These are phyloP conservation scores for Leptobrachium leishanense DNA, from an alignment of 2,113 vertebrate species.

Conservation along the genomic window DNA sequence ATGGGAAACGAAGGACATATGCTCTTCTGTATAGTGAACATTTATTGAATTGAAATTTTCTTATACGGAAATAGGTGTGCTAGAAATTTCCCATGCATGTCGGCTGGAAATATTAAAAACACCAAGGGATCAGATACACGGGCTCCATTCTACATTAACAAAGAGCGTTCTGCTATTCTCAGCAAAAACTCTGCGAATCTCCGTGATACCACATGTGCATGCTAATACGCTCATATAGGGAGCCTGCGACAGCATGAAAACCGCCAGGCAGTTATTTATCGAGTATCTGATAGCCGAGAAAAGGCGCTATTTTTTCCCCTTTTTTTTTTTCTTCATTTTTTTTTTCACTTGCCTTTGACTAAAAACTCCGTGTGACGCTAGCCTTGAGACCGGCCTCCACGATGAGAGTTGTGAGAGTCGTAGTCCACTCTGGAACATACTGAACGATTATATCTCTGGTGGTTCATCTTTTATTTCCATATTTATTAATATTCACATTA, in stretches of 20 bases:
- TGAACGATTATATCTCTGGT: too few relatives aligned
- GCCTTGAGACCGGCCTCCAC: too few relatives aligned
- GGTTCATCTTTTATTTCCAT: too few relatives aligned
- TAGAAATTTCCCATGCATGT: conserved; percentile 32
- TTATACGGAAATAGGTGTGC: not conserved
- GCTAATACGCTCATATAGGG: conserved; percentile 25
- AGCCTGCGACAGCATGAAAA: conserved; percentile 25
- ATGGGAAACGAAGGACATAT: conserved; percentile 30
- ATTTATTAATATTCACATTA: too few relatives aligned
- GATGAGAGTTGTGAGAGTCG: too few relatives aligned
- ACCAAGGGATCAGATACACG: conserved; percentile 29
- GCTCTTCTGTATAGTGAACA: conserved; percentile 5
- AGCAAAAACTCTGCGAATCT: conserved; percentile 40
- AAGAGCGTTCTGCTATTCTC: conserved; percentile 38
- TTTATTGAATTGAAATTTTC: conserved; percentile 20
- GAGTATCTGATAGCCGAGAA: too few relatives aligned
- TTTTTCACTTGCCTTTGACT: too few relatives aligned
- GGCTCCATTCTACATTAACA: conserved; percentile 37
- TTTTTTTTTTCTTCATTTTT: too few relatives aligned
- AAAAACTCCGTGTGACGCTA: too few relatives aligned
- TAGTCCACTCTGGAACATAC: too few relatives aligned
- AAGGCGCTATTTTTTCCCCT: too few relatives aligned
- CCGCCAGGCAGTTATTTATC: conserved; percentile 1
- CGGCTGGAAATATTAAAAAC: conserved; percentile 36
- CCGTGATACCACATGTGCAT: conserved; percentile 32